Evolutionary conservation across 37 sponge, comb jelly and placozoan species (phyloP).

Genomic region (Tethya wilhelma): DNA sequence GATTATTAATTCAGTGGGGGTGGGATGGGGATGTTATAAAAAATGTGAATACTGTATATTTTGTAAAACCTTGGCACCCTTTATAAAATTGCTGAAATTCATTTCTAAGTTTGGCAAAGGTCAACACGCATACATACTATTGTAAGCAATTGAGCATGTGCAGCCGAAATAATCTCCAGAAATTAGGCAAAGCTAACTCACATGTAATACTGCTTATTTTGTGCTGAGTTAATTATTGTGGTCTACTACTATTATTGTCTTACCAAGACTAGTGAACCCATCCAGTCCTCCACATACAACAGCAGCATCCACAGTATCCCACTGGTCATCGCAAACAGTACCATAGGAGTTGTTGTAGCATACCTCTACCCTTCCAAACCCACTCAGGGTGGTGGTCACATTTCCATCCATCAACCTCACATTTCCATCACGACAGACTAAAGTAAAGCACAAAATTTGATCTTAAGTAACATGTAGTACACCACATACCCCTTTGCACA

Average conservation of each 20-base stretch:
- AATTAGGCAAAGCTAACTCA: too few species aligned
- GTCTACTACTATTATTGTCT: neutral
- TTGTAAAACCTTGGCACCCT: too few species aligned
- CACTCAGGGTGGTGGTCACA: neutral
- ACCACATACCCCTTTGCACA: neutral
- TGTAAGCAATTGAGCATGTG: too few species aligned
- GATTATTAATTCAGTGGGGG: too few species aligned
- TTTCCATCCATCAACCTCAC: slow-evolving; percentile 2
- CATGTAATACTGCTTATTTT: too few species aligned
- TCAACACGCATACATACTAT: slow-evolving; percentile 1
- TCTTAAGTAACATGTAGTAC: neutral
- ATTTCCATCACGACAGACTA: slow-evolving; percentile 20
- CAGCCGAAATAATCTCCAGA: too few species aligned
- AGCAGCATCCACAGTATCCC: slow-evolving; percentile 35
- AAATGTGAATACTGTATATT: too few species aligned
- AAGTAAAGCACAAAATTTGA: neutral
- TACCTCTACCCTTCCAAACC: slow-evolving; percentile 20
- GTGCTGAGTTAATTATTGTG: too few species aligned
- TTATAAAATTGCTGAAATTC: too few species aligned
- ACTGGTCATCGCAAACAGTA: slow-evolving; percentile 32
- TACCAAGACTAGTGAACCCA: slow-evolving; percentile 19
- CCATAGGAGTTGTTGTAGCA: slow-evolving; percentile 34
- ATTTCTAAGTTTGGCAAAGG: too few species aligned
- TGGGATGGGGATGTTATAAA: too few species aligned
- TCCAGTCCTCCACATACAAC: slow-evolving; percentile 30